phyloP scores from a whole-genome alignment of 2,797 vertebrate species.

The Lithobates pipiens region DNA sequence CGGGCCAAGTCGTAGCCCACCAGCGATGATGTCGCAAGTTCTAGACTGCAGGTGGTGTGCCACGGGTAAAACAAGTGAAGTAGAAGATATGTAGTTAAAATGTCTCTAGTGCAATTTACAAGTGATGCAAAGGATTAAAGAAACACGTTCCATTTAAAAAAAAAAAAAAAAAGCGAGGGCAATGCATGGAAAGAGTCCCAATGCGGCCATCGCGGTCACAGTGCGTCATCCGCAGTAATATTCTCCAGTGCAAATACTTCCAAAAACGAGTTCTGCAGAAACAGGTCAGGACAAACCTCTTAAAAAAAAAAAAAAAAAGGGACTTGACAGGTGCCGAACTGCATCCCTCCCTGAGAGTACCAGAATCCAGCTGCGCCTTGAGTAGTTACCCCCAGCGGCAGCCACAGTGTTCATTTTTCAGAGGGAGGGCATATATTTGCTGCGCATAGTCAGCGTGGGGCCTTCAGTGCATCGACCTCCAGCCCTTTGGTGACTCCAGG shows the following conservation, averaged over 20 bases:
- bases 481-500: not conserved
- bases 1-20: not conserved
- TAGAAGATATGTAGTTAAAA: slow-evolving; percentile 6
- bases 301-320: slow-evolving; percentile 17
- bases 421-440: not conserved
- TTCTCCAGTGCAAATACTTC: slow-evolving; percentile 50
- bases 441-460: not conserved
- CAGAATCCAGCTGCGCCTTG: not conserved
- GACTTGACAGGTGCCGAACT: not conserved
- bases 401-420: not conserved
- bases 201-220: not conserved
- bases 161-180: not conserved
- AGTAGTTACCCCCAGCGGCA: not conserved
- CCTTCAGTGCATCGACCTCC: not conserved
- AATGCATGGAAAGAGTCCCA: not conserved
- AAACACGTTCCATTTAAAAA: slow-evolving; percentile 2
- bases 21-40: not conserved
- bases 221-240: slow-evolving; percentile 2
- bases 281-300: not conserved
- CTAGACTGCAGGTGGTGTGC: not conserved
- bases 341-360: slow-evolving; percentile 30
- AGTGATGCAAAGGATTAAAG: slow-evolving; percentile 26
- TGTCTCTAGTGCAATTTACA: slow-evolving; percentile 55
- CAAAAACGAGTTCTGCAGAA: slow-evolving; percentile 11
- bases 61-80: not conserved